Percentiles rank a stretch among this genome's conserved stretches.
These are phyloP conservation scores for Eupithecia tripunctaria DNA, from an alignment of 2,888 invertebrate genomes.

Conservation along the genomic window DNA sequence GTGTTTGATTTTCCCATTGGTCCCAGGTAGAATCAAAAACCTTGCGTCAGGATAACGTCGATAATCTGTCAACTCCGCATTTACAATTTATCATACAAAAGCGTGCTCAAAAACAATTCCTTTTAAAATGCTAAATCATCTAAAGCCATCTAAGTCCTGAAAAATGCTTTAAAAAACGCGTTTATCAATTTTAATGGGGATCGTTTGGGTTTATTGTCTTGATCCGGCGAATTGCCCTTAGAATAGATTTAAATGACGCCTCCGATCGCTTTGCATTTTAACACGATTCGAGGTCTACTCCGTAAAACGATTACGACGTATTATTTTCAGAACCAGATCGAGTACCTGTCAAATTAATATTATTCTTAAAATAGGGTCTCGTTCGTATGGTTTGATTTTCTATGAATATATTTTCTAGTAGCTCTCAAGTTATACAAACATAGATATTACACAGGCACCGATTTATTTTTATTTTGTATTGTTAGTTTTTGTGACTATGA, in stretches of 20 bases:
- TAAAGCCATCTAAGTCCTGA: slow-evolving; percentile 1
- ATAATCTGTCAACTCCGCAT: background rate
- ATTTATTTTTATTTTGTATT: no score
- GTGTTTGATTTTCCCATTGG: background rate
- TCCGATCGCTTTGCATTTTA: slow-evolving; percentile 15
- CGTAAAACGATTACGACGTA: background rate
- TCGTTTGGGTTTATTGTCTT: slow-evolving; percentile 23
- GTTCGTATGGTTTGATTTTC: no score
- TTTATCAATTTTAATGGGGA: slow-evolving; percentile 26
- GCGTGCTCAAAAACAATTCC: slow-evolving; percentile 6
- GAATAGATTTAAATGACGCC: slow-evolving; percentile 25
- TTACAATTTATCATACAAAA: slow-evolving; percentile 1
- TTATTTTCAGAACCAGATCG: background rate
- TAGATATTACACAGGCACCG: no score
- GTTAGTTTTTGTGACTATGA: no score
- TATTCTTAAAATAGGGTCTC: no score
- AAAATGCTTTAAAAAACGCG: slow-evolving; percentile 15
- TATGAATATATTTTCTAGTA: no score
- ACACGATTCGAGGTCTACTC: background rate
- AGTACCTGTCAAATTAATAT: background rate
- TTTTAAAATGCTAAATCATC: slow-evolving; percentile 6
- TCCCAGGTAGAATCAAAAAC: background rate
- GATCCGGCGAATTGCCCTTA: slow-evolving; percentile 25
- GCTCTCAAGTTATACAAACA: no score
- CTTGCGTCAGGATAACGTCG: background rate